phyloP scores from a whole-genome alignment of 2,888 invertebrate species.

The Phyto melanocephala region DNA sequence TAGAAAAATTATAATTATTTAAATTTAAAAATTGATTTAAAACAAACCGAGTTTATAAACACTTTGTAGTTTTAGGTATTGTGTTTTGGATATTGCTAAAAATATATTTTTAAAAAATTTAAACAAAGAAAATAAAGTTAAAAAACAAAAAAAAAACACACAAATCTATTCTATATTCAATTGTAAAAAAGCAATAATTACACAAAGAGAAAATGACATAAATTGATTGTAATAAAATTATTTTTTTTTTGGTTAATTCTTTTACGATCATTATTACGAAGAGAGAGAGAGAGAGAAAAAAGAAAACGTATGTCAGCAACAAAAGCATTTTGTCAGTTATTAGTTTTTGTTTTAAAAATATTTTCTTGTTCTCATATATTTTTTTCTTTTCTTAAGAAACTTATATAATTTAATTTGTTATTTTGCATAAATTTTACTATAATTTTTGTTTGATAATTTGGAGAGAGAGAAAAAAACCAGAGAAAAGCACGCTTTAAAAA shows the following conservation, averaged over 20 bases:
- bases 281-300: conserved; percentile 31
- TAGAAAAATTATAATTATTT: background rate
- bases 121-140: too few relatives aligned
- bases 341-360: conserved; percentile 68
- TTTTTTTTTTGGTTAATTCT: conserved; percentile 17
- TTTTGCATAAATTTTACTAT: conserved; percentile 34
- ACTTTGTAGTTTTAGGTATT: conserved; percentile 55
- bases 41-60: background rate
- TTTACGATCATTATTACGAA: background rate
- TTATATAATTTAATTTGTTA: conserved; percentile 23
- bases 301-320: conserved; percentile 74
- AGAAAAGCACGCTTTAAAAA: conserved; percentile 57
- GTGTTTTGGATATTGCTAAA: conserved; percentile 30
- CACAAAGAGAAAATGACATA: conserved; percentile 6
- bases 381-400: conserved; percentile 36
- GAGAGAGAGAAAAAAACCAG: conserved; percentile 2
- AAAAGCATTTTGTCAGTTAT: conserved; percentile 80
- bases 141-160: conserved; percentile 61
- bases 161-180: conserved; percentile 18
- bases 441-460: conserved; percentile 29
- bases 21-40: background rate
- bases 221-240: conserved; percentile 61
- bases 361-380: conserved; percentile 46
- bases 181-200: conserved; percentile 30
- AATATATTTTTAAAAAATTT: conserved; percentile 41